These are phyloP conservation scores for Harlomillsia oculata DNA, from an alignment of 1,140 invertebrate genomes.

Conservation along the genomic window DNA sequence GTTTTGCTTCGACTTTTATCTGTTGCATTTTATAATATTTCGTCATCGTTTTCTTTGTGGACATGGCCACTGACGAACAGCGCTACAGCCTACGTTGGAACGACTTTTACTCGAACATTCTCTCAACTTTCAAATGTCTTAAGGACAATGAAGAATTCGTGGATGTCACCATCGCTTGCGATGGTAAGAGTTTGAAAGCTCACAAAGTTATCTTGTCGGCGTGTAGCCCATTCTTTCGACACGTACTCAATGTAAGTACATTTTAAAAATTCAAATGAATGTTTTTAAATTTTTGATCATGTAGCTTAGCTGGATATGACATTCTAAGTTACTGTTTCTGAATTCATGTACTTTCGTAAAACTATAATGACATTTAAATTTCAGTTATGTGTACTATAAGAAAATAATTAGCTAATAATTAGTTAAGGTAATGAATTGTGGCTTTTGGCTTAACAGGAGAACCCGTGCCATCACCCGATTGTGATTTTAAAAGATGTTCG, in stretches of 20 bases:
- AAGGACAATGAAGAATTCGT: conserved; percentile 53
- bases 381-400: too few species aligned
- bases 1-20: not conserved
- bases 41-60: not conserved
- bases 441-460: conserved; percentile 50
- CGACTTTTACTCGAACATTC: conserved; percentile 80
- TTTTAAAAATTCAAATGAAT: too few species aligned
- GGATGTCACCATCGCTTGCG: conserved; percentile 84
- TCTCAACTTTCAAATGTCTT: conserved; percentile 73
- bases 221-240: conserved; percentile 82
- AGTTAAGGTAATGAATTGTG: not conserved
- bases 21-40: too few species aligned
- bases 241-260: conserved; percentile 69
- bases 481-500: conserved; percentile 81
- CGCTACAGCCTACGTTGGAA: conserved; percentile 84
- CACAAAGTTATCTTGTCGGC: conserved; percentile 85
- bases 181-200: conserved; percentile 74
- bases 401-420: too few species aligned
- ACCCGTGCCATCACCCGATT: conserved; percentile 87
- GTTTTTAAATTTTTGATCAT: too few species aligned
- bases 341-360: too few species aligned
- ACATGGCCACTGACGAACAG: conserved; percentile 50
- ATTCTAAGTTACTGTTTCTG: too few species aligned
- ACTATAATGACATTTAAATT: too few species aligned
- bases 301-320: too few species aligned